Conservation (phyloP, 2,888 invertebrate genomes). For the Cosmopolites sordidus region DNA sequence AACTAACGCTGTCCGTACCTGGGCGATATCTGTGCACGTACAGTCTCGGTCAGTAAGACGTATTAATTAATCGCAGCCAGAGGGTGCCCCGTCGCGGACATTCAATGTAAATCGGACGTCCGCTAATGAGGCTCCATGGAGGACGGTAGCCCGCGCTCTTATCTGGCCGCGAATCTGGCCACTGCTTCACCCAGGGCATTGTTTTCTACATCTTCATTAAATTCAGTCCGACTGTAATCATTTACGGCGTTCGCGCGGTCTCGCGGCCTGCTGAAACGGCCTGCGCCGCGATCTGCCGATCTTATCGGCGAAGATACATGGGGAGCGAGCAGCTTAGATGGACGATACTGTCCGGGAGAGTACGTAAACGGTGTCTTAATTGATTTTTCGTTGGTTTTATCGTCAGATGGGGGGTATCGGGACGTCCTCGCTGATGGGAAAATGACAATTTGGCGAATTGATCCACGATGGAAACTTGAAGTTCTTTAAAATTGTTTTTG, state of each 20-base stretch:
- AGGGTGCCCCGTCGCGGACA: neutral
- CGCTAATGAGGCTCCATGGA: neutral
- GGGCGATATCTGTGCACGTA: too few species aligned
- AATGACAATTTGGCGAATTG: too few species aligned
- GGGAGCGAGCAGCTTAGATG: neutral
- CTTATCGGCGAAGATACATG: neutral
- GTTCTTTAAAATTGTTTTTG: too few species aligned
- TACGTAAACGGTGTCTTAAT: slow-evolving; percentile 1
- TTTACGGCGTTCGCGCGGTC: slow-evolving; percentile 13
- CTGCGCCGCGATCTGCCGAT: neutral
- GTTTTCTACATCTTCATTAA: slow-evolving; percentile 29
- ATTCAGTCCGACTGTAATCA: slow-evolving; percentile 26
- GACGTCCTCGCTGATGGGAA: neutral
- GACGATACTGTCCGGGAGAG: neutral
- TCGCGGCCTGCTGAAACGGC: neutral
- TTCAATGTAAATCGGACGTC: neutral
- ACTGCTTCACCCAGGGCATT: slow-evolving; percentile 15
- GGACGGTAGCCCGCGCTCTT: neutral
- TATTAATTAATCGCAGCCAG: neutral
- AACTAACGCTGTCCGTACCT: too few species aligned
- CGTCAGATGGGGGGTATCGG: slow-evolving; percentile 5
- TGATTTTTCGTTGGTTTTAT: neutral
- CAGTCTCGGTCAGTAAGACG: too few species aligned
- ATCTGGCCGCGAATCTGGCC: neutral
- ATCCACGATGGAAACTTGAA: too few species aligned